phyloP scores from a whole-genome alignment of 2,888 invertebrate species.

The Adineta ricciae region DNA sequence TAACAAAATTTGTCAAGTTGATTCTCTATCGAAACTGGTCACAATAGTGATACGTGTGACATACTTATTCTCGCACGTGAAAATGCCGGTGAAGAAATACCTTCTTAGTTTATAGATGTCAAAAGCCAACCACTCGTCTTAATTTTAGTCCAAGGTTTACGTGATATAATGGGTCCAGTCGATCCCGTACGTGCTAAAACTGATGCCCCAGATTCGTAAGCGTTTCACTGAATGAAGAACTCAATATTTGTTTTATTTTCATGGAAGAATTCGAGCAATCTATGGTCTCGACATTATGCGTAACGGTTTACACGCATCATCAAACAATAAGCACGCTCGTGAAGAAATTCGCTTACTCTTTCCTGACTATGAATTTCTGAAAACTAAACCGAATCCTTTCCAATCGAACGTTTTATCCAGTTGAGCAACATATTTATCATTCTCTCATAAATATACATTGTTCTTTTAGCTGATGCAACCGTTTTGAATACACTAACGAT shows the following conservation, averaged over 20 bases:
- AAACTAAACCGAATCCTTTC: background rate
- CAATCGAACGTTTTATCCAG: background rate
- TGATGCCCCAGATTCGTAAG: constrained; percentile 43
- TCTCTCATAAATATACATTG: background rate
- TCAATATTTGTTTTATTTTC: background rate
- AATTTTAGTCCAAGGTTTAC: constrained; percentile 40
- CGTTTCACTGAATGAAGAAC: background rate
- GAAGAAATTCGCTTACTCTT: constrained; percentile 31
- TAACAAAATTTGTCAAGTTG: background rate
- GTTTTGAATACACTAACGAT: background rate
- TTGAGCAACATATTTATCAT: background rate
- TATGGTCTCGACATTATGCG: constrained; percentile 30
- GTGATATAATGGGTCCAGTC: constrained; percentile 42
- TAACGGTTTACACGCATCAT: constrained; percentile 30
- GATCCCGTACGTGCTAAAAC: constrained; percentile 45
- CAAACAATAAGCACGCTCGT: constrained; percentile 25
- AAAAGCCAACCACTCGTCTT: background rate
- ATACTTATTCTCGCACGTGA: constrained; percentile 46
- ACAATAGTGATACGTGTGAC: constrained; percentile 42
- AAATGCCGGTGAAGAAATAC: constrained; percentile 37
- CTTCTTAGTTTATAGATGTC: no score
- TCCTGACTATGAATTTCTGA: constrained; percentile 28
- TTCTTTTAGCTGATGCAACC: background rate
- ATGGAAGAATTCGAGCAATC: constrained; percentile 27
- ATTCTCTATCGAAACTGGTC: constrained; percentile 21